Evolutionary conservation across 1,140 invertebrate genomes (phyloP).

Genomic region (Leptinotarsa texana): DNA sequence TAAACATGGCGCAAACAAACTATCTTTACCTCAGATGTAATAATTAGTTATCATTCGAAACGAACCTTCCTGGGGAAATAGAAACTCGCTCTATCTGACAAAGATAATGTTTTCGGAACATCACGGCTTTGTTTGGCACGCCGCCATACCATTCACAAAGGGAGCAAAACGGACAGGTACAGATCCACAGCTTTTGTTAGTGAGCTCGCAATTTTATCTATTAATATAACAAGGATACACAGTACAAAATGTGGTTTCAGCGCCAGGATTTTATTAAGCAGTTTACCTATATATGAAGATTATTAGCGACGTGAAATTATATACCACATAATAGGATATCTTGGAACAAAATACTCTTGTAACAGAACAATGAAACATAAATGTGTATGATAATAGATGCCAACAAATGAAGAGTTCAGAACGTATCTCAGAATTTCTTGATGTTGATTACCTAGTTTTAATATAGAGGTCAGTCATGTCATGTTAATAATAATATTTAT

Average conservation of each 20-base stretch:
- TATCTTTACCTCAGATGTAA: too few species aligned
- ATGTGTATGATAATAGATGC: too few species aligned
- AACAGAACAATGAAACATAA: too few species aligned
- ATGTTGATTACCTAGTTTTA: too few species aligned
- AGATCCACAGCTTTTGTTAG: neutral
- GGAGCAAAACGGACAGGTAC: neutral
- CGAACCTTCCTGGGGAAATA: neutral
- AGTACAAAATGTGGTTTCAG: neutral
- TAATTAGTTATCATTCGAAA: neutral
- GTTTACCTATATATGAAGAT: neutral
- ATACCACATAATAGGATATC: too few species aligned
- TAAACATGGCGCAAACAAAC: too few species aligned
- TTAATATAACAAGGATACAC: neutral
- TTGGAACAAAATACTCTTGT: too few species aligned
- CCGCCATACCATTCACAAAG: neutral
- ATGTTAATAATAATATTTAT: too few species aligned
- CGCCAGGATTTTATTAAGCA: neutral
- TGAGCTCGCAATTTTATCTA: conserved; percentile 3
- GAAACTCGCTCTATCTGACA: neutral
- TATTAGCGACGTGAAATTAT: neutral
- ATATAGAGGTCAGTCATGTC: too few species aligned
- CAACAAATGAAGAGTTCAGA: too few species aligned
- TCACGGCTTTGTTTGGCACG: conserved; percentile 5
- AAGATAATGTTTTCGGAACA: neutral
- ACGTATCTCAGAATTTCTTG: too few species aligned